phyloP scores from a whole-genome alignment of 1,140 invertebrate species.

The Acromyrmex echinatior region DNA sequence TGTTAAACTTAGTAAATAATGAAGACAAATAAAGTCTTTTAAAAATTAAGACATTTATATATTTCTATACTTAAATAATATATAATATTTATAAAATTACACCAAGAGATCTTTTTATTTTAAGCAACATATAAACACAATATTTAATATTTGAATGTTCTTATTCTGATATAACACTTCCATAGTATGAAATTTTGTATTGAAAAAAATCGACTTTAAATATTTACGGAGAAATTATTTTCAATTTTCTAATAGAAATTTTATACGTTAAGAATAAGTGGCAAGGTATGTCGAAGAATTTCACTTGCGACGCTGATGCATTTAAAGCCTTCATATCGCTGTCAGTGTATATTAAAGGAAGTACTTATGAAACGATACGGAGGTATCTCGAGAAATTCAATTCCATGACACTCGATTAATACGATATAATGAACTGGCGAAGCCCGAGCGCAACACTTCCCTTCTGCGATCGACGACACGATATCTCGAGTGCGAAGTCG shows the following conservation, averaged over 20 bases:
- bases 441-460: conserved; percentile 43
- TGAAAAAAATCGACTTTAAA: no score
- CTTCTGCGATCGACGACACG: conserved; percentile 23
- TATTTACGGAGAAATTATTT: not conserved
- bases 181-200: no score
- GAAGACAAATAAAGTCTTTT: not conserved
- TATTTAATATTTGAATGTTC: not conserved
- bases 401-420: conserved; percentile 59
- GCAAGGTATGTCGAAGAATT: not conserved
- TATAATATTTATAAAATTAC: conserved; percentile 14
- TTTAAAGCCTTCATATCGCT: conserved; percentile 18
- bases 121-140: not conserved
- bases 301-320: not conserved
- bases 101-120: not conserved
- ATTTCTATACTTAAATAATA: conserved; percentile 3
- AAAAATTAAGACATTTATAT: not conserved
- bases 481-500: conserved; percentile 38
- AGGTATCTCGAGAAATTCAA: conserved; percentile 52
- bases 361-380: conserved; percentile 35
- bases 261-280: not conserved
- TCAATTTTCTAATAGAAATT: not conserved
- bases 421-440: conserved; percentile 64
- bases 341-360: conserved; percentile 43
- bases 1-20: not conserved
- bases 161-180: not conserved